Evolutionary conservation across 2,113 vertebrate species (phyloP).

Genomic region (Pimephales promelas): DNA sequence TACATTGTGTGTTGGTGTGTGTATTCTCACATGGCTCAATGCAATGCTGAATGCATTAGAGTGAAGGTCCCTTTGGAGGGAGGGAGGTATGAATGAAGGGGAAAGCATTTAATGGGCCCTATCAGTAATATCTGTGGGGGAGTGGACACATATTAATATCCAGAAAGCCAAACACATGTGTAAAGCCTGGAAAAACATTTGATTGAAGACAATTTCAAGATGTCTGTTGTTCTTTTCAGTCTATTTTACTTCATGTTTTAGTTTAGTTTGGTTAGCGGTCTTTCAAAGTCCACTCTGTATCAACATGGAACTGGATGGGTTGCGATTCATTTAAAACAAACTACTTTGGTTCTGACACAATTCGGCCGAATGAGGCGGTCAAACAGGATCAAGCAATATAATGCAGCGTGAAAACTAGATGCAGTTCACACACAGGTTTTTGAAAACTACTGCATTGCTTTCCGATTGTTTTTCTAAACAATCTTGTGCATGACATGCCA

Average conservation of each 20-base stretch:
- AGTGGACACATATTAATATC: conserved; percentile 32
- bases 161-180: not conserved
- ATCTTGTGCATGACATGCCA: too few species aligned
- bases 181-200: conserved; percentile 5
- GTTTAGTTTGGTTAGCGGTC: not conserved
- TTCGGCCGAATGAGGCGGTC: not conserved
- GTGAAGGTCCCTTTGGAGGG: conserved; percentile 26
- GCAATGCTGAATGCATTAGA: not conserved
- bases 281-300: not conserved
- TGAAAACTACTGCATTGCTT: too few species aligned
- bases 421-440: too few species aligned
- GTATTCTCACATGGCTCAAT: conserved; percentile 5
- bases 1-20: not conserved
- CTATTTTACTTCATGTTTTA: not conserved
- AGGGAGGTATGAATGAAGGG: conserved; percentile 54
- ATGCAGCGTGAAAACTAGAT: not conserved
- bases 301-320: not conserved
- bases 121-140: conserved; percentile 46
- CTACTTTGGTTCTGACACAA: not conserved
- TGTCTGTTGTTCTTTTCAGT: not conserved
- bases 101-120: conserved; percentile 55
- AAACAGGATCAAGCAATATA: not conserved
- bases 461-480: too few species aligned
- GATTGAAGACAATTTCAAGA: not conserved
- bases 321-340: too few species aligned